These are phyloP conservation scores for Fulmarus glacialis DNA, from an alignment of 2,113 vertebrate genomes.

Conservation along the genomic window DNA sequence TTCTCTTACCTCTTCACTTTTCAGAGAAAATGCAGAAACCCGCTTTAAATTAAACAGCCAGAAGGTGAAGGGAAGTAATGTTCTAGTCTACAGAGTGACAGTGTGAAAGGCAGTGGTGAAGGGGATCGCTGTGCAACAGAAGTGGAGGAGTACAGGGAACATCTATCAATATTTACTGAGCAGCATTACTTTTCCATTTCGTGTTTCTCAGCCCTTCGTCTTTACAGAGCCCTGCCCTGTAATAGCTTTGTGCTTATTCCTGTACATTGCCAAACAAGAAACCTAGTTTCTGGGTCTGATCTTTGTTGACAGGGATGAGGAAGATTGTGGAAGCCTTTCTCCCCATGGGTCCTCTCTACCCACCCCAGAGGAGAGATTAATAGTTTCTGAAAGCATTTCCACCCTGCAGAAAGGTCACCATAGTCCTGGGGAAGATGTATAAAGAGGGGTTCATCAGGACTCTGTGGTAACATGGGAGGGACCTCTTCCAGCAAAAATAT, in stretches of 20 bases:
- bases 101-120: background rate
- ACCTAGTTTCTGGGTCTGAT: background rate
- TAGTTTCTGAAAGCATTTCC: conserved; percentile 48
- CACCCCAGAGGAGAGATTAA: conserved; percentile 23
- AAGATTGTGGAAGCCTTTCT: conserved; percentile 27
- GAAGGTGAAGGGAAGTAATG: background rate
- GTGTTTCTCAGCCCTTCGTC: background rate
- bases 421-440: background rate
- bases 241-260: conserved; percentile 32
- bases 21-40: conserved; percentile 13
- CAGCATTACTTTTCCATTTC: conserved; percentile 44
- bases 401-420: conserved; percentile 43
- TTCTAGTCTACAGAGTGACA: background rate
- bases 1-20: background rate
- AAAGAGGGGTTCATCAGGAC: background rate
- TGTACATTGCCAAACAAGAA: conserved; percentile 3
- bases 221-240: background rate
- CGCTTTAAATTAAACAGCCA: conserved; percentile 15
- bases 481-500: conserved; percentile 1
- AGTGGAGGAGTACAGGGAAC: background rate
- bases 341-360: background rate
- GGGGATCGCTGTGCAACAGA: background rate
- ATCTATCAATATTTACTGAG: conserved; percentile 61
- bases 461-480: background rate
- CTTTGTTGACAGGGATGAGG: conserved; percentile 34